A percentile compares a stretch with the other conserved stretches of the same genome.
Evolutionary conservation across 2,113 vertebrate species (phyloP).

Genomic region (Sminthopsis crassicaudata): DNA sequence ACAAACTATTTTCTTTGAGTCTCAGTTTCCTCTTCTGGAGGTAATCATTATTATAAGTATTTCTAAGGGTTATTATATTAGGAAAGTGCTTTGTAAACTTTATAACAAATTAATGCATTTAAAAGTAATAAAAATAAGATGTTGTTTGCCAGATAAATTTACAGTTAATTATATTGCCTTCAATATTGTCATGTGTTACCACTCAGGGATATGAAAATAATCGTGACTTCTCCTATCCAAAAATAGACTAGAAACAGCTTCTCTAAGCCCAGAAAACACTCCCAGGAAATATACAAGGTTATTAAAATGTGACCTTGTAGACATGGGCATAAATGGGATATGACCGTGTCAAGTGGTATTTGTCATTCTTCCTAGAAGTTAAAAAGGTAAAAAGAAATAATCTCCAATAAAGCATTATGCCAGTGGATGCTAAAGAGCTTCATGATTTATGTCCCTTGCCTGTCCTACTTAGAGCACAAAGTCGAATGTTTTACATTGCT

Average conservation of each 20-base stretch:
- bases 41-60: not conserved
- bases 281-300: not conserved
- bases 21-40: not conserved
- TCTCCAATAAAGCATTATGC: not conserved
- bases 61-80: not conserved
- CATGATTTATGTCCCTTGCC: not conserved
- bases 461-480: slow-evolving; percentile 11
- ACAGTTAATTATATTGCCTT: not conserved
- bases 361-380: not conserved
- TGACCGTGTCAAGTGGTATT: not conserved
- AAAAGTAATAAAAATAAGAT: not conserved
- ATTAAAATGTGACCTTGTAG: not conserved
- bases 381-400: not conserved
- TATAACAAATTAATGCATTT: not conserved
- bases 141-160: not conserved
- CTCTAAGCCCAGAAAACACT: not conserved
- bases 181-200: not conserved
- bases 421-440: not conserved
- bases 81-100: not conserved
- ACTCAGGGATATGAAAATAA: not conserved
- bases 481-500: not conserved
- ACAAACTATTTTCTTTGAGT: not conserved
- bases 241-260: not conserved
- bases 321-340: not conserved
- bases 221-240: not conserved